Percentiles rank a stretch among this genome's conserved stretches.
phyloP scores from a whole-genome alignment of 2,888 invertebrate species.

The Pristionchus entomophagus region DNA sequence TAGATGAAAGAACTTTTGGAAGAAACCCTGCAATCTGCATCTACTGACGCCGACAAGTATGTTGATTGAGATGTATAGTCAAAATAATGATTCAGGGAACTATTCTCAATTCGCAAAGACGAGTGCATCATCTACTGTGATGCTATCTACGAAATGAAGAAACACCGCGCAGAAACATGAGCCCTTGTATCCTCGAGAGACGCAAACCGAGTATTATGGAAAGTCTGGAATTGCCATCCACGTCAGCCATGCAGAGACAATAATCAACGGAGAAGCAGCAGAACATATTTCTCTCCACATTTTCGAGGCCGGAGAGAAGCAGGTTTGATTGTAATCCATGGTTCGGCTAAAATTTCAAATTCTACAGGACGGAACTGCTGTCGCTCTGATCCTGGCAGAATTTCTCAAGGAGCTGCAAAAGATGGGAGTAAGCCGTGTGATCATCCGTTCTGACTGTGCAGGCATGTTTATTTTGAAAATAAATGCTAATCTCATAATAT shows the following conservation, averaged over 20 bases:
- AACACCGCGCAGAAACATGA: background rate
- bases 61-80: background rate
- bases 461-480: background rate
- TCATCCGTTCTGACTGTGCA: background rate
- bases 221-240: background rate
- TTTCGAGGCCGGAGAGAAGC: slow-evolving; percentile 24
- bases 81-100: background rate
- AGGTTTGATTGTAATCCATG: background rate
- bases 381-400: background rate
- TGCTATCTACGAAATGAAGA: background rate
- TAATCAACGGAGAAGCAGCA: background rate
- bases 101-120: background rate
- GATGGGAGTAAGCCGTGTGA: background rate
- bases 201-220: background rate
- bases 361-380: background rate
- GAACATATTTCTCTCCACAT: slow-evolving; percentile 24
- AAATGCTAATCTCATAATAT: too few species aligned
- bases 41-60: background rate
- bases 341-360: too few species aligned
- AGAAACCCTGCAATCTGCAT: background rate
- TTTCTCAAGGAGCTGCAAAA: background rate
- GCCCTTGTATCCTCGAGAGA: background rate
- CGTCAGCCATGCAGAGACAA: background rate
- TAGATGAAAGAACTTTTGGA: background rate
- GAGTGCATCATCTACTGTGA: background rate